Base-by-base conservation (phyloP, 1,140 invertebrate genomes). In the Nasonia vitripennis region DNA sequence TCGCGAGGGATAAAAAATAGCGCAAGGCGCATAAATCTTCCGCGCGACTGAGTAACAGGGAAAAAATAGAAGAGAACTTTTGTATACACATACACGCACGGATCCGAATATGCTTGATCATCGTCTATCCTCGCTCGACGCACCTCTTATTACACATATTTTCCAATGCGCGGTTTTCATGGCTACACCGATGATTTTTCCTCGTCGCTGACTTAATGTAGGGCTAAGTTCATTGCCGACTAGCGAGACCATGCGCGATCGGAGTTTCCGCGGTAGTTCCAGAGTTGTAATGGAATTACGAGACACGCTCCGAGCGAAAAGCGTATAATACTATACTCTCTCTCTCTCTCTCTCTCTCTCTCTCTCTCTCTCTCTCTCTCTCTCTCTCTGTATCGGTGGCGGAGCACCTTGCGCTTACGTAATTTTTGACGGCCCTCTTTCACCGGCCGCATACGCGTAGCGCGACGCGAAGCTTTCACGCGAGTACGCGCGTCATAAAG, bases 61-160 rank as follows among this genome's bases (percentile, higher is more conserved):
- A 23, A 71, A 73, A 45, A 81, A 71, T 87, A 73, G 77, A 81
- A 84, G 62, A 85, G 41, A 45, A 45, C 55, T 68, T 68, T 80
- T 55, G 34, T 78, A 67, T 37, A 78, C 62, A 78, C 48, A 27
- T 27, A 37, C 34, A 37, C 2, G 34, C 34, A 37, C 41, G 41
- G 6, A 45, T 45, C 7, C 9, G 37, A 17, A 41, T 45, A 80
- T 80, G 48, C 62, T 80, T 80, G 62, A 80, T 80, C 31, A 80
- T 68, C 62, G 51, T 80, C 34, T 70, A 80, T 80, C 55, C 78
- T 79, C 67, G 78, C 27, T 27, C 27, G 27, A 37, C 34, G 17
- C 37, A 27, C 20, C 6, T 10, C 5, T 79, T 37, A 55, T 79
- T 79, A 48, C 41, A 78, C 45, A 7, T 9, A 51, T 55, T 51